Conservation (phyloP, 2,888 invertebrate species). For the Frankliniella intonsa region DNA sequence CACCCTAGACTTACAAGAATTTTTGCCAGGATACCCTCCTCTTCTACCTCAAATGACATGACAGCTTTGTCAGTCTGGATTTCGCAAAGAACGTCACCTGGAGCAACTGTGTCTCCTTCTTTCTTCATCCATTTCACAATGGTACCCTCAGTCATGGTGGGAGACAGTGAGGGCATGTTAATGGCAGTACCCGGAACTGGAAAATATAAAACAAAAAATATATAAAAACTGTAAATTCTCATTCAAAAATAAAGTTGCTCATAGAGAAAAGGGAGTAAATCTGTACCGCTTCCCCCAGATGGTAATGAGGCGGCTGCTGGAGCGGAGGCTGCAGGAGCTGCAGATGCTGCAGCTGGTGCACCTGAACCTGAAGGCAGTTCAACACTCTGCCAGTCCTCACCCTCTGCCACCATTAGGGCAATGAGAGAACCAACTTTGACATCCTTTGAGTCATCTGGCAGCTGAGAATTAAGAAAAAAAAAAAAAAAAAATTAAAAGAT, state of each 20-base stretch:
- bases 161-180: conserved; percentile 58
- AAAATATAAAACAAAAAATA: neutral
- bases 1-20: conserved; percentile 48
- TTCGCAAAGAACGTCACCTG: conserved; percentile 61
- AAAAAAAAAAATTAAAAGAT: neutral
- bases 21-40: conserved; percentile 57
- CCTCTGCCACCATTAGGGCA: conserved; percentile 57
- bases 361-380: conserved; percentile 43
- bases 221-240: no score
- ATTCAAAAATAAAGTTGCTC: neutral
- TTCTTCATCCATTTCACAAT: conserved; percentile 55
- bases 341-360: conserved; percentile 35
- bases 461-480: conserved; percentile 40
- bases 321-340: conserved; percentile 38
- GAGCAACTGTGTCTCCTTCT: conserved; percentile 52
- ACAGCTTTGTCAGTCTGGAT: conserved; percentile 64
- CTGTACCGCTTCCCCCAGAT: conserved; percentile 34
- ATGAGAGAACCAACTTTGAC: conserved; percentile 55
- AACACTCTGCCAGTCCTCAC: conserved; percentile 59
- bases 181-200: conserved; percentile 42
- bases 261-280: neutral
- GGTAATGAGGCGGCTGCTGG: conserved; percentile 38
- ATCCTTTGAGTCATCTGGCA: conserved; percentile 52
- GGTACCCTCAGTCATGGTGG: conserved; percentile 59
- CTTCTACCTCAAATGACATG: conserved; percentile 57